Evolutionary conservation across 2,113 vertebrate species (phyloP), one percentile per base, ranked within the genome.

Genomic region (Halichoeres trimaculatus): DNA sequence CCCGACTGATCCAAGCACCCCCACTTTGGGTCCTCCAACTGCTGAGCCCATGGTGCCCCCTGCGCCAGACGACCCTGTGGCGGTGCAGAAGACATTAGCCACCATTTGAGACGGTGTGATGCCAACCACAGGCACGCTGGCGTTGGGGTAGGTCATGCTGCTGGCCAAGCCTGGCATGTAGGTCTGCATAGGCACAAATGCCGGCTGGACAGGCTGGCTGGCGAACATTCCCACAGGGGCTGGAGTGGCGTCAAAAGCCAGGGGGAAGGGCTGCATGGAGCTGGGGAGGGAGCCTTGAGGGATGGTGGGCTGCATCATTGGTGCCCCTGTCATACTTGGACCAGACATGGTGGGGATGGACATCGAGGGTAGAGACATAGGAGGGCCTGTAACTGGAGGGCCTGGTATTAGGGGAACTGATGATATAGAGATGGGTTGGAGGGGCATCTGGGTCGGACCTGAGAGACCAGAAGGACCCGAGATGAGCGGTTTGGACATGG

Each of bases 51-150:
- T 86, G 36, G 75, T 56, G 72, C 58, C 8, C 26, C 85, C 73
- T 56, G 70, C 1, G 43, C 86, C 75, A 48, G 95, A 78, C 55
- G 95, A 77, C 78, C 92, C 88, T 70, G 95, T 81, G 0, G 96
- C 96, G 0, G 95, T 96, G 91, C 96, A 97, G 92, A 98, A 98
- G 79, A 92, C 96, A 0, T 97, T 96, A 76, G 96, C 95, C 79
- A 98, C 96, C 96, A 98, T 98, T 88, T 98, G 96, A 0, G 96
- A 98, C 7, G 96, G 96, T 0, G 96, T 98, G 88, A 98, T 97
- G 79, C 96, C 96, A 35, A 97, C 96, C 76, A 98, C 94, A 0
- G 96, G 96, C 35, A 96, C 94, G 2, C 91, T 95, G 81, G 94
- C 91, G 5, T 89, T 85, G 26, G 95, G 93, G 70, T 94, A 96